These are phyloP conservation scores for Bubo bubo DNA, from an alignment of 2,113 vertebrate genomes.

Conservation along the genomic window DNA sequence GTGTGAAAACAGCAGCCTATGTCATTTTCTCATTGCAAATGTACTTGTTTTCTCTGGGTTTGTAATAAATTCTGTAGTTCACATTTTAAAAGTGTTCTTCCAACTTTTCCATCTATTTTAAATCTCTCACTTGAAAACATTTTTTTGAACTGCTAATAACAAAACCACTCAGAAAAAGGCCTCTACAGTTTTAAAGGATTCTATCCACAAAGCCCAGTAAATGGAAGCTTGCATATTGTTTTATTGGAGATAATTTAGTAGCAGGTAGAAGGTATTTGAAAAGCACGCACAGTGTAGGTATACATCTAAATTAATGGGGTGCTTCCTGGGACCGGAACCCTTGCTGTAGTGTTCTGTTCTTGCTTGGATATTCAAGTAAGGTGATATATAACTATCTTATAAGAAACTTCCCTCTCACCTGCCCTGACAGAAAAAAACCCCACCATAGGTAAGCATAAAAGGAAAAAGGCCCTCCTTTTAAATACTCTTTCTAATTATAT, in stretches of 20 bases:
- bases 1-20: slow-evolving; percentile 12
- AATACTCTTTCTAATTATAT: neutral
- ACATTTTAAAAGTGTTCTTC: neutral
- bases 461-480: neutral
- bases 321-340: neutral
- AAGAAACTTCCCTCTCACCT: neutral
- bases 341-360: neutral
- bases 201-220: neutral
- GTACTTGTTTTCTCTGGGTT: slow-evolving; percentile 1
- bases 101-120: neutral
- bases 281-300: neutral
- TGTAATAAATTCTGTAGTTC: slow-evolving; percentile 13
- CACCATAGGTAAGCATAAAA: neutral
- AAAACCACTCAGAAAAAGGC: neutral
- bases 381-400: neutral
- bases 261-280: neutral
- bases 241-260: neutral
- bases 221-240: neutral
- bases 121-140: neutral
- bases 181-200: neutral
- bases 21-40: slow-evolving; percentile 29
- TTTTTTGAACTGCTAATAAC: neutral
- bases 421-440: fast-evolving
- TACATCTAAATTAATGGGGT: neutral
- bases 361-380: neutral